Evolutionary conservation across 2,888 invertebrate genomes (phyloP).

Genomic region (Galerucella pusilla): DNA sequence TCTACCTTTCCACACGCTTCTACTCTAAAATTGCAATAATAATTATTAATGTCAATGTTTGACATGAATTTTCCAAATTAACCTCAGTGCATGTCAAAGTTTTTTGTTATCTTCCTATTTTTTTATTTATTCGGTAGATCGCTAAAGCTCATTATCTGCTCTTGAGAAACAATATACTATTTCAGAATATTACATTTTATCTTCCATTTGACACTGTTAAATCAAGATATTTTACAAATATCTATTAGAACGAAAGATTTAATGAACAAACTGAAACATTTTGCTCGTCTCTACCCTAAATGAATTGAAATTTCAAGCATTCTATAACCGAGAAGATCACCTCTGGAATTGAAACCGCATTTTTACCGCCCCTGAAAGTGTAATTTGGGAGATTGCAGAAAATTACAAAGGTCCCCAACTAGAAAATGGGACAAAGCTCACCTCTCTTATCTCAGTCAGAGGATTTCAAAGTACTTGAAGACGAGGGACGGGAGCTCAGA

Average conservation of each 20-base stretch:
- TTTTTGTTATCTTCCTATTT: no score
- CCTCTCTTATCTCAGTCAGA: slow-evolving; percentile 49
- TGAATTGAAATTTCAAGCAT: neutral
- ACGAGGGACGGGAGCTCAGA: slow-evolving; percentile 33
- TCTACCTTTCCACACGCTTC: no score
- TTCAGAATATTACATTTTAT: no score
- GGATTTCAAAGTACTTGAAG: slow-evolving; percentile 49
- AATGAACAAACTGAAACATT: slow-evolving; percentile 6
- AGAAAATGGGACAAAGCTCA: slow-evolving; percentile 50
- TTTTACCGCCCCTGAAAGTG: slow-evolving; percentile 39
- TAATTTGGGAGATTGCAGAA: slow-evolving; percentile 50
- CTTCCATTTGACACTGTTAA: no score
- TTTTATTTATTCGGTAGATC: no score
- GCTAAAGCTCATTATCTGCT: no score
- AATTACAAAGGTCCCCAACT: slow-evolving; percentile 46
- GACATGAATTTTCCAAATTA: no score
- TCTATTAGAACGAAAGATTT: neutral
- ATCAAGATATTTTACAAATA: neutral
- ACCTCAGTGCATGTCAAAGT: no score
- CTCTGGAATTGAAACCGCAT: slow-evolving; percentile 32
- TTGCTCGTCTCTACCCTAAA: neutral
- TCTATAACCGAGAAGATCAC: neutral
- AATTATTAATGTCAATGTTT: no score
- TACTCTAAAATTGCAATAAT: no score
- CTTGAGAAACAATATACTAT: no score